These are phyloP conservation scores for Hippoglossus hippoglossus DNA, from an alignment of 2,797 vertebrate genomes.

Conservation along the genomic window DNA sequence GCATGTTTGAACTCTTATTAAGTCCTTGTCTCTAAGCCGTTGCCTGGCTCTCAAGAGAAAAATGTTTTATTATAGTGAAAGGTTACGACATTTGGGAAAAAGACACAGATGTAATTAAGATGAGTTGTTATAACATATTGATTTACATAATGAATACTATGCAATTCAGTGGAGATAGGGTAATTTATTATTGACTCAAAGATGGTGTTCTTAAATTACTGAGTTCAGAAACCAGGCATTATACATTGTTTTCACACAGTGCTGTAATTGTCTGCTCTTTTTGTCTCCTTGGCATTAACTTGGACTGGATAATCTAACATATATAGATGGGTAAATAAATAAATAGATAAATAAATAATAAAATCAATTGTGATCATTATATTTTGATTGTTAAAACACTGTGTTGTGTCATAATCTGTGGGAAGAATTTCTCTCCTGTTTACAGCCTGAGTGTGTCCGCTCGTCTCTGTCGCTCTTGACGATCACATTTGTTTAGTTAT, in stretches of 20 bases:
- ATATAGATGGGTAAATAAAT: too few species aligned
- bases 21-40: constrained; percentile 27
- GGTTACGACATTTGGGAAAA: constrained; percentile 66
- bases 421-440: too few species aligned
- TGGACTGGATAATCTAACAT: too few species aligned
- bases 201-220: constrained; percentile 50
- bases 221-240: constrained; percentile 54
- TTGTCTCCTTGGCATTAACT: constrained; percentile 24
- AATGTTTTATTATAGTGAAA: constrained; percentile 66
- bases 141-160: constrained; percentile 17
- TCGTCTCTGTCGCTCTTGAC: too few species aligned
- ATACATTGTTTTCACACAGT: constrained; percentile 7
- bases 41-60: constrained; percentile 23
- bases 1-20: constrained; percentile 48
- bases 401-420: too few species aligned
- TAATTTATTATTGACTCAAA: background rate
- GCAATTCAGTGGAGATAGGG: constrained; percentile 51
- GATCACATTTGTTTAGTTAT: too few species aligned
- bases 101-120: constrained; percentile 57
- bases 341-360: too few species aligned
- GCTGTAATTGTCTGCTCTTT: background rate
- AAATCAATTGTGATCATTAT: too few species aligned
- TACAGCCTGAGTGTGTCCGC: too few species aligned
- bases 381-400: too few species aligned
- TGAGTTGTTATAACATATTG: constrained; percentile 48